Evolutionary conservation across 2,113 vertebrate species (phyloP).

Genomic region (Orthonyx spaldingii): DNA sequence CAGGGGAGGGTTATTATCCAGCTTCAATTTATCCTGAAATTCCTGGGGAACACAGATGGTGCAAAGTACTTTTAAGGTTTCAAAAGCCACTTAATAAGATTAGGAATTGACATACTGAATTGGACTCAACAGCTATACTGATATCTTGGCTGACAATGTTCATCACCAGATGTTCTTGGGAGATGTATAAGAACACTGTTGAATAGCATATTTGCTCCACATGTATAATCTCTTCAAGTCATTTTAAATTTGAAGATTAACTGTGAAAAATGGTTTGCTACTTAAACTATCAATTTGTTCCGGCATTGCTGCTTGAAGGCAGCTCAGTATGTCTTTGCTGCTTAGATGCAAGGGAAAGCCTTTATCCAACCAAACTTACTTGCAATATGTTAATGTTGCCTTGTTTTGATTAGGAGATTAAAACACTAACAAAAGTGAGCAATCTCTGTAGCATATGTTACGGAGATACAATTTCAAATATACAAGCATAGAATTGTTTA

Average conservation of each 20-base stretch:
- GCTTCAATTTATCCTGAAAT: conserved; percentile 18
- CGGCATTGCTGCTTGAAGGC: neutral
- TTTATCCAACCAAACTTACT: neutral
- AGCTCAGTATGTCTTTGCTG: neutral
- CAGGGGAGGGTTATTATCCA: neutral
- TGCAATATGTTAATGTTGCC: neutral
- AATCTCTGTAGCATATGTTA: neutral
- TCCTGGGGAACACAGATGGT: neutral
- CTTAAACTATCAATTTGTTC: conserved; percentile 26
- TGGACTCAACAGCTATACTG: neutral
- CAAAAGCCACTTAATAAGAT: conserved; percentile 49
- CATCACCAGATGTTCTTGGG: conserved; percentile 21
- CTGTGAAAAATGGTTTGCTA: conserved; percentile 13
- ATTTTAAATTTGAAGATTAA: conserved; percentile 41
- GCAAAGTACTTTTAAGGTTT: conserved; percentile 11
- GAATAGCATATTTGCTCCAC: neutral
- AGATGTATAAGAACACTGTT: neutral
- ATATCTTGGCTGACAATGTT: neutral
- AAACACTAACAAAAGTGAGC: neutral
- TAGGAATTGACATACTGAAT: conserved; percentile 14
- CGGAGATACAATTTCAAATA: neutral
- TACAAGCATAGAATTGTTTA: neutral
- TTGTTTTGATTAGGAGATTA: neutral
- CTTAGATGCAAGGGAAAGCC: neutral
- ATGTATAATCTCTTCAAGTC: conserved; percentile 16